Conservation (phyloP, 2,888 invertebrate genomes). For the Dendrolimus houi region DNA sequence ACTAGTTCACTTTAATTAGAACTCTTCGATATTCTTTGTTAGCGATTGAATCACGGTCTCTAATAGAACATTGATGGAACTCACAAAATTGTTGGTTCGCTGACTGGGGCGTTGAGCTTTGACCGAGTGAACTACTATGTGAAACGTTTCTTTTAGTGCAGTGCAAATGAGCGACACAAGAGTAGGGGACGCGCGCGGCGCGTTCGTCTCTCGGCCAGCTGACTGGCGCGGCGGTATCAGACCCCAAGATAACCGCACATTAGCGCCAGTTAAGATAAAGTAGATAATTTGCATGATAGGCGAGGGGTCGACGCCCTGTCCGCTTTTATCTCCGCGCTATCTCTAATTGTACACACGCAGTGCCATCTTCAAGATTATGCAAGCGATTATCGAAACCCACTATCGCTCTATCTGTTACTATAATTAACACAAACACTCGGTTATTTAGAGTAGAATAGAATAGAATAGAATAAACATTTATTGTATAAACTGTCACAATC, state of each 20-base stretch:
- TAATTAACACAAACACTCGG: background rate
- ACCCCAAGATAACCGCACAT: conserved; percentile 66
- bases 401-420: background rate
- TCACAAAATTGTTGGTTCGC: too few relatives aligned
- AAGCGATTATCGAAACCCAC: background rate
- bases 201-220: background rate
- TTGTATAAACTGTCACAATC: too few relatives aligned
- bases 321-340: conserved; percentile 27
- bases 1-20: too few relatives aligned
- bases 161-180: too few relatives aligned
- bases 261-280: conserved; percentile 71
- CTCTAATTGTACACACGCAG: conserved; percentile 17
- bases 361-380: background rate
- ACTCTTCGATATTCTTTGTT: too few relatives aligned
- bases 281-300: conserved; percentile 41
- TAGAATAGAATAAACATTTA: too few relatives aligned
- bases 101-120: too few relatives aligned
- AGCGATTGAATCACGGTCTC: too few relatives aligned
- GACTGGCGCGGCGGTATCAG: conserved; percentile 42
- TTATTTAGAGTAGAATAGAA: too few relatives aligned
- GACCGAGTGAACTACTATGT: too few relatives aligned
- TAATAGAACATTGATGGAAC: too few relatives aligned
- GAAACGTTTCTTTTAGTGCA: too few relatives aligned
- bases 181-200: conserved; percentile 2
- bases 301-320: conserved; percentile 7